Evolutionary conservation across 2,113 vertebrate species (phyloP).

Genomic region (Python bivittatus): DNA sequence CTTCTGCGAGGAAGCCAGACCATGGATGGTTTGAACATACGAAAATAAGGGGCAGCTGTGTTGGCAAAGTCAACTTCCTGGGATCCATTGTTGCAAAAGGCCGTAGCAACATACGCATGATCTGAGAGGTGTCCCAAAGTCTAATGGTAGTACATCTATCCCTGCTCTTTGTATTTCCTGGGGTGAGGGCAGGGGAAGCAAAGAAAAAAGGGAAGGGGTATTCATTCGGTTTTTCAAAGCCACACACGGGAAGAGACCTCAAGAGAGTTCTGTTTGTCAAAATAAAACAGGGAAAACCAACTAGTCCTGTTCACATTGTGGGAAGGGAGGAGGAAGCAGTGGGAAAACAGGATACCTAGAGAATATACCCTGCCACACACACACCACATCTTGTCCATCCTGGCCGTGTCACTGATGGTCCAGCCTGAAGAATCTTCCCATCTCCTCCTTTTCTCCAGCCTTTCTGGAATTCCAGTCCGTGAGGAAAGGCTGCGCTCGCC

Average conservation of each 20-base stretch:
- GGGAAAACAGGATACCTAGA: neutral
- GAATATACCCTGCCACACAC: neutral
- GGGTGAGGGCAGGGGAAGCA: neutral
- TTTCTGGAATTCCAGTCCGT: slow-evolving; percentile 32
- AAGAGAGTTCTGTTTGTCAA: neutral
- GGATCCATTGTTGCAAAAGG: neutral
- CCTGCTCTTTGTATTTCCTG: neutral
- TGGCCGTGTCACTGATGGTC: neutral
- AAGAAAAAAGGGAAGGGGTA: neutral
- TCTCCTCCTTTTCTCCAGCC: neutral
- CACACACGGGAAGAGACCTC: neutral
- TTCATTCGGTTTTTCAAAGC: neutral
- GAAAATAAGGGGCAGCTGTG: neutral
- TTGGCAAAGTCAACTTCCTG: neutral
- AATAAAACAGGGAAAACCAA: neutral
- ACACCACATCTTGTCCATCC: neutral
- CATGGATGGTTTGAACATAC: neutral
- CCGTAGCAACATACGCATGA: no score
- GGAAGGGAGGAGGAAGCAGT: neutral
- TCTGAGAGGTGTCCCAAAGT: no score
- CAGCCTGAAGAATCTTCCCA: neutral
- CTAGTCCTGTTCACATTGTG: neutral
- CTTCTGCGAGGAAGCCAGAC: neutral
- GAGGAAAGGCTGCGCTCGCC: slow-evolving; percentile 27
- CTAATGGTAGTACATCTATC: no score